Base-by-base conservation (phyloP, 2,888 invertebrate genomes). In the Taphrorychus bicolor region DNA sequence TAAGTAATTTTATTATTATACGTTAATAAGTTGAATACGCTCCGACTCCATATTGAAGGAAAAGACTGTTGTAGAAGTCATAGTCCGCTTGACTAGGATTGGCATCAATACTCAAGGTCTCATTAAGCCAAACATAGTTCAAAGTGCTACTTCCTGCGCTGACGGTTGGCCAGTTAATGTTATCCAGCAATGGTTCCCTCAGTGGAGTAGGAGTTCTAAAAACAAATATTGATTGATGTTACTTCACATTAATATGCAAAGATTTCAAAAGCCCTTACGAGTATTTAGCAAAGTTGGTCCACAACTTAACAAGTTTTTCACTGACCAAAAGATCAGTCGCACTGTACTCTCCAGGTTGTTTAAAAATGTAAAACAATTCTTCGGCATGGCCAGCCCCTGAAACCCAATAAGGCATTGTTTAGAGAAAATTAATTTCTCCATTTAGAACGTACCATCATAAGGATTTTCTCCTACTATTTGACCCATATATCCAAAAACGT, bases 261-360 rank as follows among this genome's bases (percentile, higher is more conserved):
- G 14, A 24, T 23, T 16, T 17, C 9, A 32, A 22, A n/a, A 23
- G 22, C 22, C 23, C 65, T 60, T 61, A 66, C 66, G 14, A 22
- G 11, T 22, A 24, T 53, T 66, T 66, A 18, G 66, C 66, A 45
- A 66, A 66, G 16, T 66, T 66, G 14, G 66, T 61, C 66, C 66
- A 66, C 9, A 66, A 19, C 45, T 57, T 60, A 3, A 66, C 16
- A 5, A 66, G n/a, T 23, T 58, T 66, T 14, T 54, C 61, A 17
- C 61, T 21, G 7, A 61, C 60, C 11, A 23, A 19, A 42, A 57
- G 23, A n/a, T 66, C 66, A n/a, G 18, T 32, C 2, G 17, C n/a
- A 24, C 41, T 60, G 52, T 61, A 66, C 2, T n/a, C 9, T 18
- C 18, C 17, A 14, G 18, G n/a, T 3, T 19, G 18, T 59, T 40